Base-by-base conservation (phyloP, 1,140 invertebrate species). In the Zaprionus capensis region DNA sequence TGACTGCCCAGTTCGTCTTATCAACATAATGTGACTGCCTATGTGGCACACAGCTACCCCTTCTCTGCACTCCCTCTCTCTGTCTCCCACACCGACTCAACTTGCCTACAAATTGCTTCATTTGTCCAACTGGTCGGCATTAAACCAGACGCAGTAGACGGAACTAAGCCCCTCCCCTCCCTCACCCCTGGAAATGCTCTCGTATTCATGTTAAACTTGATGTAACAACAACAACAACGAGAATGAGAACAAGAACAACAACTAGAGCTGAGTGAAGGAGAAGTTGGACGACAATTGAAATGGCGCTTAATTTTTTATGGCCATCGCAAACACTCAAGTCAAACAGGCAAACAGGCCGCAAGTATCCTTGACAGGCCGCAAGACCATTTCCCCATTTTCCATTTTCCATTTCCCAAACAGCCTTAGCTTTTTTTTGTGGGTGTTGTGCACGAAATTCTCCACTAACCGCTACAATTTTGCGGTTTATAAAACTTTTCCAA, bases 271-370 rank as follows among this genome's bases (percentile, higher is more conserved):
- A 38, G 31, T 38, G 17, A 46, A 26, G 44, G 3, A 67, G 62
- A 59, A 31, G 61, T 71, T 81, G 67, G 71, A 82, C 67, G 71
- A 80, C 84, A 86, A 86, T 83, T 82, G 82, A 76, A 85, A 86
- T 83, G 83, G 77, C 77, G 84, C 84, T 88, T 87, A 87, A 87
- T 87, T 87, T 87, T 87, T 87, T 88, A 87, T 87, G 83, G 68
- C 58, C 83, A 83, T 80, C 77, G 84, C 83, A 87, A 87, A 87
- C 83, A 87, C 83, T 87, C 84, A 72, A 88, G 84, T 72, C 80
- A 77, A 83, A 81, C 66, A 59, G 73, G 69, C 74, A 78, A 80
- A 84, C 82, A 84, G 70, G 31, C 69, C 78, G 56, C 55, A 76
- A 72, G 83, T 88, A 88, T 86, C 83, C 83, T 86, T 86, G 83